Evolutionary conservation across 2,888 invertebrate genomes (phyloP), one percentile per base, ranked within the genome.

Genomic region (Eristalis intricaria): DNA sequence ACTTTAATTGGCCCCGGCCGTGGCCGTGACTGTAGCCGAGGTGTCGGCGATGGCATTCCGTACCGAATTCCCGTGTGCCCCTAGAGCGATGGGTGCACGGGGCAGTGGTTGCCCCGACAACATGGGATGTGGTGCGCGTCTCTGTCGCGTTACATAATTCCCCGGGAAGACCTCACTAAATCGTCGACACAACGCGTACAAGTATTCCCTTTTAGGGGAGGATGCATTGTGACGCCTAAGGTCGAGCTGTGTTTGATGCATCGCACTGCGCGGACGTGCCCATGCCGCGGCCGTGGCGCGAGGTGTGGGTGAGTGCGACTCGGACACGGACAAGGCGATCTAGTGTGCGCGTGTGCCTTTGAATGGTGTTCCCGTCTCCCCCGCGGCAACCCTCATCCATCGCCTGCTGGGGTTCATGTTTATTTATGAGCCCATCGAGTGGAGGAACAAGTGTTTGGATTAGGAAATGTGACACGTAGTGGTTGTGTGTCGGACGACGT

Each of bases 371-470:
- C 61, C 40, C 19, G 19, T 50, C n/a, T 50, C 35, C 61, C 69
- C 40, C 77, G 78, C 74, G 3, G 26, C 82, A 23, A 65, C 58
- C 66, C 32, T 56, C 66, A 66, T 13, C 60, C 32, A 8, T 4
- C 10, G 8, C 32, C 32, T 10, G 32, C 8, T 32, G 43, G 19
- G 50, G 50, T 19, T 80, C 83, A 83, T 87, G 75, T 75, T 83
- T 87, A 83, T 87, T 87, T 87, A 87, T 87, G 87, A 87, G 83
- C 43, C 83, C 83, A 71, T 60, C 19, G 50, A 50, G 76, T 75
- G 76, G 68, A 83, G 79, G 38, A 87, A 83, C 87, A 87, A 87
- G 87, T 87, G 87, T 83, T 82, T 82, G 86, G 82, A 86, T 86
- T 83, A 87, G 79, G 83, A 87, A 83, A 87, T 83, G 87, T 80